phyloP scores from a whole-genome alignment of 2,888 invertebrate species.

The Phalangium opilio region DNA sequence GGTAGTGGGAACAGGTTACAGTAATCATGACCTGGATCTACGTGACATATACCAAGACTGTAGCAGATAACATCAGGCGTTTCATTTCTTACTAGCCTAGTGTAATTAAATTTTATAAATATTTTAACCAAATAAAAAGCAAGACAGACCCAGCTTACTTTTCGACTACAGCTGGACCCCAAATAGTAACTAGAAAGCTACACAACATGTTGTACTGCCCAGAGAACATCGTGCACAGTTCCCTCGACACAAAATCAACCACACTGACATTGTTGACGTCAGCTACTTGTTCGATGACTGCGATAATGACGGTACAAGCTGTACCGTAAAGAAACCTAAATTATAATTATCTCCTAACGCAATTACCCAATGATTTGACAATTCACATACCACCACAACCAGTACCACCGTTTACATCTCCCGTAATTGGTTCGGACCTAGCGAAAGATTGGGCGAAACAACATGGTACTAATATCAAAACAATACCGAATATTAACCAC shows the following conservation, averaged over 20 bases:
- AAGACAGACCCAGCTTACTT: constrained; percentile 9
- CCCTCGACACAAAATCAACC: constrained; percentile 9
- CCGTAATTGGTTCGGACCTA: no score
- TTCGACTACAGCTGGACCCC: constrained; percentile 16
- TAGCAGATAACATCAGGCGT: constrained; percentile 14
- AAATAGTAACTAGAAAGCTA: constrained; percentile 11
- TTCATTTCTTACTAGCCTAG: constrained; percentile 10
- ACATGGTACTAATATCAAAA: no score
- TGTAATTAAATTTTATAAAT: neutral
- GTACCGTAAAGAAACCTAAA: neutral
- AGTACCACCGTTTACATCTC: no score
- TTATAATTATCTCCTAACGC: no score
- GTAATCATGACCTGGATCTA: constrained; percentile 9
- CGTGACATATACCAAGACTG: constrained; percentile 16
- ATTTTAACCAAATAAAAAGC: neutral
- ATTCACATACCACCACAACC: no score
- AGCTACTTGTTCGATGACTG: constrained; percentile 11
- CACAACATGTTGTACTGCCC: constrained; percentile 11
- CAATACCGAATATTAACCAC: no score
- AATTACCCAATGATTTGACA: no score
- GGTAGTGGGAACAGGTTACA: constrained; percentile 16
- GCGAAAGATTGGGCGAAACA: no score
- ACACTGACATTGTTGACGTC: constrained; percentile 13
- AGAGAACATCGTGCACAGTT: constrained; percentile 9
- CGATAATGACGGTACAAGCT: constrained; percentile 15